Evolutionary conservation across 2,113 vertebrate species (phyloP).

Genomic region (Baryphthengus martii): DNA sequence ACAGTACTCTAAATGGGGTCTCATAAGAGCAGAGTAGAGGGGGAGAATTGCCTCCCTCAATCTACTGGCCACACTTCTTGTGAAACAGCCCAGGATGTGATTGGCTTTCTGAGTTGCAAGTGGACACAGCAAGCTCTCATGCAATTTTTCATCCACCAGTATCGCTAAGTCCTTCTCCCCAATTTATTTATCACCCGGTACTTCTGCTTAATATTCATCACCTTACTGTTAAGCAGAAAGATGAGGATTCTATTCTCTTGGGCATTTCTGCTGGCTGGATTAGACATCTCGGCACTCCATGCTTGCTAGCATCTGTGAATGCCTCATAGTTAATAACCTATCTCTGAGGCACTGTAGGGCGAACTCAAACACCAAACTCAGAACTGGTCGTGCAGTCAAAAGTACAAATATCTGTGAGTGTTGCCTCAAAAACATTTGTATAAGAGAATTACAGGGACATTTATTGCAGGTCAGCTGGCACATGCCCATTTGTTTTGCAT

Average conservation of each 20-base stretch:
- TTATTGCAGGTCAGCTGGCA: background rate
- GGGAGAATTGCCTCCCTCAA: background rate
- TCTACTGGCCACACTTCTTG: background rate
- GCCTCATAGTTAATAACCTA: accelerated
- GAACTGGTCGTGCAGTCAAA: background rate
- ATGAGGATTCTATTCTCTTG: background rate
- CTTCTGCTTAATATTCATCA: background rate
- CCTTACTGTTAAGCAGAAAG: background rate
- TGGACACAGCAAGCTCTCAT: accelerated
- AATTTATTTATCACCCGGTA: background rate
- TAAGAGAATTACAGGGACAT: background rate
- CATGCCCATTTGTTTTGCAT: background rate
- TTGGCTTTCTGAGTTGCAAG: background rate
- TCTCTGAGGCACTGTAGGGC: background rate
- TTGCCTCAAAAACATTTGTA: background rate
- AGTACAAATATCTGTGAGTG: background rate
- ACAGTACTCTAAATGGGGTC: background rate
- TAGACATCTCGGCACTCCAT: background rate
- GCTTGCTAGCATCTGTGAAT: background rate
- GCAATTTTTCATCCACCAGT: too few species aligned
- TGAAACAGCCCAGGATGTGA: background rate
- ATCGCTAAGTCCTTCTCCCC: background rate
- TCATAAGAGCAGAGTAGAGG: accelerated
- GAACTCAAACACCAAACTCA: background rate
- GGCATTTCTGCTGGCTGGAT: background rate